These are phyloP conservation scores for Labroides dimidiatus DNA, from an alignment of 2,797 vertebrate genomes.

Conservation along the genomic window DNA sequence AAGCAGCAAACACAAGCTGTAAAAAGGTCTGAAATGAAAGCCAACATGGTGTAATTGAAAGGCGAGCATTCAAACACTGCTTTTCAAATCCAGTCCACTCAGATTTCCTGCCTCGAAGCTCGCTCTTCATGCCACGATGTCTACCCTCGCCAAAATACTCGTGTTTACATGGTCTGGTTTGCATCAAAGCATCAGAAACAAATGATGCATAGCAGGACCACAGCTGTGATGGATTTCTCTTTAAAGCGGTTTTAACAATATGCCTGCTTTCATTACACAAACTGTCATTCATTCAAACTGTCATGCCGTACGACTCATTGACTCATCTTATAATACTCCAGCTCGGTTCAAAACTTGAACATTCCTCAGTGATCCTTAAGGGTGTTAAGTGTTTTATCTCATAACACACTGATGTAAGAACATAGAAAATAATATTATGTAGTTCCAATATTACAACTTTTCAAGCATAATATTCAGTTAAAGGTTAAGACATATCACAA, in stretches of 20 bases:
- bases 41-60: too few relatives aligned
- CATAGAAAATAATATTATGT: too few relatives aligned
- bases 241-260: constrained; percentile 42
- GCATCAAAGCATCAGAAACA: constrained; percentile 34
- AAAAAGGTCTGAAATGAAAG: too few relatives aligned
- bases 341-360: constrained; percentile 8
- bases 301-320: constrained; percentile 11
- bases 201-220: constrained; percentile 11
- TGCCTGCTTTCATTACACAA: constrained; percentile 29
- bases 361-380: background rate
- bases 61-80: constrained; percentile 9
- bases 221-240: constrained; percentile 43
- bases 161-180: constrained; percentile 43
- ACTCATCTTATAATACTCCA: constrained; percentile 12
- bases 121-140: constrained; percentile 10
- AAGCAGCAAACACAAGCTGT: too few relatives aligned
- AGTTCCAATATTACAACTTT: too few relatives aligned
- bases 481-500: background rate
- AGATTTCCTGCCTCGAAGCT: constrained; percentile 26
- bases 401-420: background rate
- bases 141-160: constrained; percentile 26
- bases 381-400: background rate
- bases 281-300: constrained; percentile 19
- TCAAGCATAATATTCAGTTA: too few relatives aligned
- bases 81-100: constrained; percentile 12